Percentiles rank a stretch among this genome's conserved stretches.
Conservation (phyloP, 2,797 vertebrate genomes). For the Molossus molossus region DNA sequence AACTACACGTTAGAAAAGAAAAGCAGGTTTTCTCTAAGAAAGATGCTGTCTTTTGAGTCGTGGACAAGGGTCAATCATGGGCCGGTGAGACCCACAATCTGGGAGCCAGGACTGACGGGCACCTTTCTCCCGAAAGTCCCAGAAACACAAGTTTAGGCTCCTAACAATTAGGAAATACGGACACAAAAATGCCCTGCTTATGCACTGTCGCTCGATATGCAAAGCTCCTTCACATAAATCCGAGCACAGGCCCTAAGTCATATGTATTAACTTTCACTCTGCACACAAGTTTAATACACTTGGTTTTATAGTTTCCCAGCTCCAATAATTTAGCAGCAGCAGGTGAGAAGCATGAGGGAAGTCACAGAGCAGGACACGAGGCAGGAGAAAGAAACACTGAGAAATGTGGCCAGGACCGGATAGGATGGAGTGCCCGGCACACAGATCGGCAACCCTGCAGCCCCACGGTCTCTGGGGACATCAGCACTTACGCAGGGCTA, state of each 20-base stretch:
- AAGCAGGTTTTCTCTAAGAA: background rate
- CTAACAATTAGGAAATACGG: background rate
- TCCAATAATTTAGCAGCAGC: background rate
- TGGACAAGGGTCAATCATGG: background rate
- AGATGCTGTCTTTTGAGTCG: background rate
- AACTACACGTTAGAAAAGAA: background rate
- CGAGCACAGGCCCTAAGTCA: background rate
- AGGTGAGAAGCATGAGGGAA: background rate
- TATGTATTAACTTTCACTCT: background rate
- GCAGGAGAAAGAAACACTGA: background rate
- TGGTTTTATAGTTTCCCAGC: background rate
- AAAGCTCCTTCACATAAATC: background rate
- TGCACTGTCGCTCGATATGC: background rate
- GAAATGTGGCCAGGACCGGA: background rate
- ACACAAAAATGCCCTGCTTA: background rate
- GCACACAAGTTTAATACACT: background rate
- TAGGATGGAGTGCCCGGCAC: fast-evolving
- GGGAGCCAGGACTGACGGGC: background rate
- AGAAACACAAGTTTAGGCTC: background rate
- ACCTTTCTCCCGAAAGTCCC: background rate
- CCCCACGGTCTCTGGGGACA: no score
- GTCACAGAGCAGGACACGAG: background rate
- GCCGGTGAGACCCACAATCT: background rate
- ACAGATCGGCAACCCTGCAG: background rate
- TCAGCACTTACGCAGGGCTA: background rate